phyloP scores from a whole-genome alignment of 2,888 invertebrate genomes.

The Brenthis daphne region DNA sequence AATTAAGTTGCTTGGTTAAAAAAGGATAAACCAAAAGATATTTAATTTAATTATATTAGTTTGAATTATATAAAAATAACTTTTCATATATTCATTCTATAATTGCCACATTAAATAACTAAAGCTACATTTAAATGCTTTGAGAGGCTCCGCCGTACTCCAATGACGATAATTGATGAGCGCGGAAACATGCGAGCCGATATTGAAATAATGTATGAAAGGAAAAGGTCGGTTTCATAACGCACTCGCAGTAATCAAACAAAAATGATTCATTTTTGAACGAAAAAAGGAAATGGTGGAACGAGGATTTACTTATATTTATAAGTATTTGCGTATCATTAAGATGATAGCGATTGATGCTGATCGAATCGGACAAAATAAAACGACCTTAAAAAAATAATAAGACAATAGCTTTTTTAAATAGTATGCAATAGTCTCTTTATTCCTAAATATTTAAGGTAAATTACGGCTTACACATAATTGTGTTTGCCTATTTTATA shows the following conservation, averaged over 20 bases:
- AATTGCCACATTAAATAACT: slow-evolving; percentile 1
- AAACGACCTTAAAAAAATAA: too few relatives aligned
- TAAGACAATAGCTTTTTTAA: too few relatives aligned
- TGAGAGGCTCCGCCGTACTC: slow-evolving; percentile 1
- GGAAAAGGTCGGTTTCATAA: background rate
- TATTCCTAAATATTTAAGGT: too few relatives aligned
- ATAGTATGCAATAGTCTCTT: too few relatives aligned
- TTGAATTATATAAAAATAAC: too few relatives aligned
- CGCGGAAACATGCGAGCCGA: background rate
- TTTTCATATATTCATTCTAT: background rate
- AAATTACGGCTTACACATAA: too few relatives aligned
- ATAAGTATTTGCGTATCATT: background rate
- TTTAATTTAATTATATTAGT: too few relatives aligned
- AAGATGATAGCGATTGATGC: background rate
- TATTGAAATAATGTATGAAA: slow-evolving; percentile 8
- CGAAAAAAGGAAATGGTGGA: slow-evolving; percentile 3
- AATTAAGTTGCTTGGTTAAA: too few relatives aligned
- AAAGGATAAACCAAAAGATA: too few relatives aligned
- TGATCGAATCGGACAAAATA: background rate
- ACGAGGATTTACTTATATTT: slow-evolving; percentile 9
- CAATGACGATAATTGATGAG: slow-evolving; percentile 20
- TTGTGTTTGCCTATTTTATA: too few relatives aligned
- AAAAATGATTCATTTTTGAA: slow-evolving; percentile 10
- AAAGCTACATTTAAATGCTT: slow-evolving; percentile 8
- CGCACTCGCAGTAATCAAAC: slow-evolving; percentile 6